Conservation (phyloP, 2,888 invertebrate genomes). For the Agrochola litura region DNA sequence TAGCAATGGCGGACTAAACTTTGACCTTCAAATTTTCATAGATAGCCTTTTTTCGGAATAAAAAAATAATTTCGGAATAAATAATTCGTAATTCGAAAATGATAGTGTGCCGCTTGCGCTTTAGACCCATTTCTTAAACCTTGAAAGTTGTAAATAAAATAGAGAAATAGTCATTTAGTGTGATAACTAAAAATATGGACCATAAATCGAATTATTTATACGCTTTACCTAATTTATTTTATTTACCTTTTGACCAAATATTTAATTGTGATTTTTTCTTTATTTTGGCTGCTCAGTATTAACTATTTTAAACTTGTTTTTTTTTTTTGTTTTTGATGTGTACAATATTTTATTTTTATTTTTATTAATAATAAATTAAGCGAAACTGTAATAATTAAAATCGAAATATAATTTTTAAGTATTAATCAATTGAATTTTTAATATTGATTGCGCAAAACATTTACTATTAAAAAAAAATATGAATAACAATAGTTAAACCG, state of each 20-base stretch:
- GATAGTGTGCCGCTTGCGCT: conserved; percentile 5
- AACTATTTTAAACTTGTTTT: conserved; percentile 38
- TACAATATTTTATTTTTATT: conserved; percentile 16
- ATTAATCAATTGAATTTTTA: conserved; percentile 6
- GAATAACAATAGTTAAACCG: conserved; percentile 50
- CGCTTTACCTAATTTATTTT: conserved; percentile 43
- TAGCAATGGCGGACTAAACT: background rate
- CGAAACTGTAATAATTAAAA: conserved; percentile 11
- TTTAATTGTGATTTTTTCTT: conserved; percentile 29
- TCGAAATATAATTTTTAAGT: conserved; percentile 29
- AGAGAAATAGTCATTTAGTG: conserved; percentile 65
- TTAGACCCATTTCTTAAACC: conserved; percentile 25
- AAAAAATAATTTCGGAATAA: background rate
- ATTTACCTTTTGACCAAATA: conserved; percentile 43
- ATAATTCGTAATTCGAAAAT: conserved; percentile 13
- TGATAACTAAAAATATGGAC: conserved; percentile 67
- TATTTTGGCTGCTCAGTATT: conserved; percentile 54
- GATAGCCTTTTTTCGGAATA: background rate
- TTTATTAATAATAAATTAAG: conserved; percentile 23
- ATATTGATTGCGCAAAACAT: background rate
- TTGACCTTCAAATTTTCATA: background rate
- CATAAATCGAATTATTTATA: conserved; percentile 67
- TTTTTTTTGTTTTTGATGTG: conserved; percentile 10
- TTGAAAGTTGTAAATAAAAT: conserved; percentile 32
- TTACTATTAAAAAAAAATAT: background rate